Base-by-base conservation (phyloP, 2,888 invertebrate genomes). In the Drosophila robusta region DNA sequence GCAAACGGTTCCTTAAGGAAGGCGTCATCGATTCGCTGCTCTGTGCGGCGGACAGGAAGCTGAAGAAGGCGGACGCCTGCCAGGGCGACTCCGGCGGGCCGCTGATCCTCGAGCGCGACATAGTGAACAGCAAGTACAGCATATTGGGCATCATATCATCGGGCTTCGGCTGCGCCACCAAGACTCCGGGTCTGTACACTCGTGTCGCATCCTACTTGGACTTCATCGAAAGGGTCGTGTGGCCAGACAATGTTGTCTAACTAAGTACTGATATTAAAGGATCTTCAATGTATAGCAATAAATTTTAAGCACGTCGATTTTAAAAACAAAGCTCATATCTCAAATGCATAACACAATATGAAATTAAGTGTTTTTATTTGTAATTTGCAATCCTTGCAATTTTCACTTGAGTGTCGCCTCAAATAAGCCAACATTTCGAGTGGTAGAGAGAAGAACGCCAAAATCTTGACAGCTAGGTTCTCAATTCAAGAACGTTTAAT, bases 1-100 rank as follows among this genome's bases (percentile, higher is more conserved):
- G 75, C 4, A 57, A 39, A 0, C 66, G 79, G 1, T 64, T 68
- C 12, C 70, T 90, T 4, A 42, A 71, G 7, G 12, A 67, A 0
- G 91, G 91, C 16, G 64, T 90, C 9, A 71, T 65, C 12, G 44
- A 64, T 0, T 60, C 81, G 1, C 75, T 86, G 51, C 5, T 90
- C 8, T 90, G 90, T 58, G 90, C 90, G 4, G 71, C 68, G 0
- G 91, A 90, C 26, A 68, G 45, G 0, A 69, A 39, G 6, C 5
- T 9, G 0, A 50, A 50, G 3, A 81, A 69, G 56, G 70, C 66
- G n/a, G 92, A 91, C 61, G 87, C 91, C 8, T 92, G 92, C 36
- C 73, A 81, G 46, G 92, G 92, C 2, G 91, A 92, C 50, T 91
- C 91, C 0, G 92, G 91, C 1, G 92, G 92, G 0, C 92, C 92